A percentile compares a stretch with the other conserved stretches of the same genome.
Evolutionary conservation across 1,140 invertebrate species (phyloP).

Genomic region (Heliconius hermathena): DNA sequence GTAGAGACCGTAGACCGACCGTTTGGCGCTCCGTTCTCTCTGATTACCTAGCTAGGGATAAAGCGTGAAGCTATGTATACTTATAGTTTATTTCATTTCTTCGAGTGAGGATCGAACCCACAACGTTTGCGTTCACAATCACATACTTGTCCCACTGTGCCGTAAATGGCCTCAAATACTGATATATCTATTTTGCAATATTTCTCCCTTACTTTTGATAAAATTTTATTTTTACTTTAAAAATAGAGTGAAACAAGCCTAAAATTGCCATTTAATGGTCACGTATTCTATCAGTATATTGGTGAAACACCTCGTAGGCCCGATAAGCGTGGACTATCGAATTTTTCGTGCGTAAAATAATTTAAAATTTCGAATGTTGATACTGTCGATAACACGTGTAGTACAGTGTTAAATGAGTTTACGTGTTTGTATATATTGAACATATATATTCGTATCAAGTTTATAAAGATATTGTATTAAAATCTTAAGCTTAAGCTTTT

Average conservation of each 20-base stretch:
- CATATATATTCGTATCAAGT: no score
- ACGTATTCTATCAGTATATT: not conserved
- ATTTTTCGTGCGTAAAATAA: conserved; percentile 1
- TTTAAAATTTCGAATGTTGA: not conserved
- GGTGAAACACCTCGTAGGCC: not conserved
- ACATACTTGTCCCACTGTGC: no score
- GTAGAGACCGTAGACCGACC: no score
- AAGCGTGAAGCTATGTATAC: no score
- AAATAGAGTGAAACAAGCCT: not conserved
- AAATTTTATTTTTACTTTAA: not conserved
- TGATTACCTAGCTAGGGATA: no score
- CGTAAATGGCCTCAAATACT: no score
- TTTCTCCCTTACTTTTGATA: not conserved
- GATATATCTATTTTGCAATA: not conserved
- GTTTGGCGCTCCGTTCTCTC: no score
- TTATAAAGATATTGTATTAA: no score
- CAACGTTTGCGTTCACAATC: no score
- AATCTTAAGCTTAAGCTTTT: no score
- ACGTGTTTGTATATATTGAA: not conserved
- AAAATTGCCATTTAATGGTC: not conserved
- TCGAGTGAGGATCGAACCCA: no score
- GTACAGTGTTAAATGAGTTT: not conserved
- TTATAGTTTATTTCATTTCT: no score
- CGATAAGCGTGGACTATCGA: not conserved
- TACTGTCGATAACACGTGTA: conserved; percentile 3